Evolutionary conservation across 2,113 vertebrate species (phyloP), one percentile per base, ranked within the genome.

Genomic region (Bubo scandiacus): DNA sequence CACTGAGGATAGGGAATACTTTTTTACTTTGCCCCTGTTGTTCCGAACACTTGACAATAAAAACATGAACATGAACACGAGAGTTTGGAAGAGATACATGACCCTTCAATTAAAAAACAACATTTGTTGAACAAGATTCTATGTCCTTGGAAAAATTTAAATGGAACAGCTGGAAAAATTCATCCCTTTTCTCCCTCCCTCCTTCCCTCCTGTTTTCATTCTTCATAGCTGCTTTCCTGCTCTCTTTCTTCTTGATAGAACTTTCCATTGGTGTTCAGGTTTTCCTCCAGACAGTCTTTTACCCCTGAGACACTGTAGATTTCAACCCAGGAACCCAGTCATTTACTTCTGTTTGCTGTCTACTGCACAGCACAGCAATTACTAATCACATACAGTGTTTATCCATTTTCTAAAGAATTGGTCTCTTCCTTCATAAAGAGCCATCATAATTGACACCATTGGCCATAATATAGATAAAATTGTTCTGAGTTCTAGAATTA

Each of bases 351-450:
- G 34, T 85, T 93, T 52, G 3, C 43, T 68, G 30, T 84, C 66
- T 87, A 26, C 34, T 73, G 45, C 40, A 80, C 66, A 58, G 43
- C 40, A n/a, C 51, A 55, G 36, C 59, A 23, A 54, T 71, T 81
- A 59, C 29, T 58, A 79, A 91, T 71, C 70, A 90, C 45, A 21
- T 90, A 34, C 6, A 2, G 7, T 38, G n/a, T 90, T 92, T 88
- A 92, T 78, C 43, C 4, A 25, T 86, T 95, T 92, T 78, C 72
- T 94, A 79, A 94, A 86, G 62, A 93, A 88, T n/a, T 54, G 26
- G 17, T 71, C 45, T 78, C 88, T 90, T 88, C 45, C 86, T 83
- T 93, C 59, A 78, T 59, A 86, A 92, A 23, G 5, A 83, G 15
- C 15, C 26, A 57, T 78, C 63, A 57, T 78, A 93, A 92, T 17